Evolutionary conservation across 2,888 invertebrate species (phyloP).

Genomic region (Neria commutata): DNA sequence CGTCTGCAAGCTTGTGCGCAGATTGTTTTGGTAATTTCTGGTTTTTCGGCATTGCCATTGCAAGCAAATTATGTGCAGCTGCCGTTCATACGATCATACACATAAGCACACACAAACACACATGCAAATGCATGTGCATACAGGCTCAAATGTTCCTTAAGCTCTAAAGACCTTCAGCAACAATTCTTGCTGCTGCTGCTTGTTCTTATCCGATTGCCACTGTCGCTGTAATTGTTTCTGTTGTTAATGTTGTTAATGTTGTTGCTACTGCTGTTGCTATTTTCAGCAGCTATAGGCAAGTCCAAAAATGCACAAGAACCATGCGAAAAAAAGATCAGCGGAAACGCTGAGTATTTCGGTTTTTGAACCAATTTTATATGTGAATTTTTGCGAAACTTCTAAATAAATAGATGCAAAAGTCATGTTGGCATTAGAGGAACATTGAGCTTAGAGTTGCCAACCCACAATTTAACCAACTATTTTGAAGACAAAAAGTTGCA

Average conservation of each 20-base stretch:
- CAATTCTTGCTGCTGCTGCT: conserved; percentile 1
- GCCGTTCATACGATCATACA: too few species aligned
- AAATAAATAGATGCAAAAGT: not conserved
- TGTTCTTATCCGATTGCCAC: too few species aligned
- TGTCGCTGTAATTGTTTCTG: conserved; percentile 26
- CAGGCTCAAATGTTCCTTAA: conserved; percentile 12
- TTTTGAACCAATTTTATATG: conserved; percentile 10
- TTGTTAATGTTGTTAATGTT: too few species aligned
- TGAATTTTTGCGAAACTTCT: not conserved
- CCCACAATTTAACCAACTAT: too few species aligned
- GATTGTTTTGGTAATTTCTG: not conserved
- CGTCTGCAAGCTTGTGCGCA: not conserved
- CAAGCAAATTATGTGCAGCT: conserved; percentile 48
- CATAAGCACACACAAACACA: too few species aligned
- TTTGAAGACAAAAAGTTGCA: too few species aligned
- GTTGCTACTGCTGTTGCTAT: conserved; percentile 28
- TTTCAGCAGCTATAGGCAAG: conserved; percentile 17
- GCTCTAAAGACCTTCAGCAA: conserved; percentile 37
- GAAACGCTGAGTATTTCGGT: conserved; percentile 48
- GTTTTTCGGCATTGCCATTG: not conserved
- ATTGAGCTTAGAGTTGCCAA: too few species aligned
- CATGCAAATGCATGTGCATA: too few species aligned
- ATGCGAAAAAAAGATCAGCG: conserved; percentile 29
- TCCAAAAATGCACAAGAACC: not conserved
- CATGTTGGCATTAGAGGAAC: not conserved